Evolutionary conservation across 2,113 vertebrate genomes (phyloP).

Genomic region (Ailuropoda melanoleuca): DNA sequence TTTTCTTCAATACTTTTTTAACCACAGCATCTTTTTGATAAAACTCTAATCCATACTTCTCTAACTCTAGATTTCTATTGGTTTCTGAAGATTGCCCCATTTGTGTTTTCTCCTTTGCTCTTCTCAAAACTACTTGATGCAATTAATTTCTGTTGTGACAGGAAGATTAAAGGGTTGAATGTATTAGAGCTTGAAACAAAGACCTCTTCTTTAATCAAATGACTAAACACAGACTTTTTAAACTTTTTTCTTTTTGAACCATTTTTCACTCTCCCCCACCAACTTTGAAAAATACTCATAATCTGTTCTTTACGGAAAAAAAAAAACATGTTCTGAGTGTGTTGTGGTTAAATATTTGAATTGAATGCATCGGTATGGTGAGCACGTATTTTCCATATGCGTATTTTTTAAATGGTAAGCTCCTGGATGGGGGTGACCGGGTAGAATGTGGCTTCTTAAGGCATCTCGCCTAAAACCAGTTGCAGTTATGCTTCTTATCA

Average conservation of each 20-base stretch:
- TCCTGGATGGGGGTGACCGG: neutral
- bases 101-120: neutral
- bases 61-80: neutral
- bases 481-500: neutral
- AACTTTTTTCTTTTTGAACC: neutral
- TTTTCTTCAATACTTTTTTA: neutral
- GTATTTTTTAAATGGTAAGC: neutral
- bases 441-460: neutral
- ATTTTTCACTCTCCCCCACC: neutral
- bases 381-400: neutral
- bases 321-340: neutral
- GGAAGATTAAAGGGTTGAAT: slow-evolving; percentile 41
- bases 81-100: neutral
- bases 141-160: slow-evolving; percentile 23
- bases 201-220: neutral
- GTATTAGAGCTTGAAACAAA: slow-evolving; percentile 32
- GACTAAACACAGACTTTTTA: neutral
- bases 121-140: neutral
- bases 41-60: neutral
- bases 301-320: neutral
- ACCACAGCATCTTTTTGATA: neutral
- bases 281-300: neutral
- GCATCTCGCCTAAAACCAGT: neutral
- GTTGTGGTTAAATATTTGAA: neutral
- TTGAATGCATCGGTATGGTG: neutral